Percentiles rank a stretch among this genome's conserved stretches.
Conservation (phyloP, 1,140 invertebrate genomes). For the Drosophila bocqueti region DNA sequence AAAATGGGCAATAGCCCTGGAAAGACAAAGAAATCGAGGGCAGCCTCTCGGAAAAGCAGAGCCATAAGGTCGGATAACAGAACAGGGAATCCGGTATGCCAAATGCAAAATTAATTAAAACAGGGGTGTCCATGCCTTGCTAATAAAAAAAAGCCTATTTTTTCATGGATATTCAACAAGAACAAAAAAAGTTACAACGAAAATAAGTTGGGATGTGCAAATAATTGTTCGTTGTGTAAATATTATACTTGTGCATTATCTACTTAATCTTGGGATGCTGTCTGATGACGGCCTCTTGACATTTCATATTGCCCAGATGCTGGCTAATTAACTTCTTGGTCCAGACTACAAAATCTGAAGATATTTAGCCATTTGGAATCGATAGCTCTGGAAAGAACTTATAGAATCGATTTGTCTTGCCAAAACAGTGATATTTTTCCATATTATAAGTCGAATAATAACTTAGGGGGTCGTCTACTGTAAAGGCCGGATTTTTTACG, state of each 20-base stretch:
- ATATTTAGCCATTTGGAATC: not conserved
- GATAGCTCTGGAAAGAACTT: not conserved
- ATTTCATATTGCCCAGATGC: conserved; percentile 57
- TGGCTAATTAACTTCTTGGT: conserved; percentile 31
- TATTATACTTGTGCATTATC: not conserved
- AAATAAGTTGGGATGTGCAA: too few relatives aligned
- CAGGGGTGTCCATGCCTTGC: not conserved
- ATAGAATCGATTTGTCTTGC: not conserved
- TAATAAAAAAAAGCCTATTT: not conserved
- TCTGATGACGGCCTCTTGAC: conserved; percentile 29
- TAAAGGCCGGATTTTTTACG: too few relatives aligned
- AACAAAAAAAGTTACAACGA: too few relatives aligned
- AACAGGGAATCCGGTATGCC: conserved; percentile 53
- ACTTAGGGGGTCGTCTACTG: not conserved
- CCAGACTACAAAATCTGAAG: not conserved
- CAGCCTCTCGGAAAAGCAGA: not conserved
- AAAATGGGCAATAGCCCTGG: conserved; percentile 64
- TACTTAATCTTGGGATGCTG: not conserved
- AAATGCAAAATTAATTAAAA: conserved; percentile 8
- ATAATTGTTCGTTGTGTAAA: too few relatives aligned
- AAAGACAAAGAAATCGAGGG: conserved; percentile 40
- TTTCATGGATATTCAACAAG: too few relatives aligned
- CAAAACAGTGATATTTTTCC: not conserved
- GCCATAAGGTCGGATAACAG: not conserved
- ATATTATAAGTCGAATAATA: not conserved